Evolutionary conservation across 2,888 invertebrate genomes (phyloP), one percentile per base, ranked within the genome.

Genomic region (Drosophila rubida): DNA sequence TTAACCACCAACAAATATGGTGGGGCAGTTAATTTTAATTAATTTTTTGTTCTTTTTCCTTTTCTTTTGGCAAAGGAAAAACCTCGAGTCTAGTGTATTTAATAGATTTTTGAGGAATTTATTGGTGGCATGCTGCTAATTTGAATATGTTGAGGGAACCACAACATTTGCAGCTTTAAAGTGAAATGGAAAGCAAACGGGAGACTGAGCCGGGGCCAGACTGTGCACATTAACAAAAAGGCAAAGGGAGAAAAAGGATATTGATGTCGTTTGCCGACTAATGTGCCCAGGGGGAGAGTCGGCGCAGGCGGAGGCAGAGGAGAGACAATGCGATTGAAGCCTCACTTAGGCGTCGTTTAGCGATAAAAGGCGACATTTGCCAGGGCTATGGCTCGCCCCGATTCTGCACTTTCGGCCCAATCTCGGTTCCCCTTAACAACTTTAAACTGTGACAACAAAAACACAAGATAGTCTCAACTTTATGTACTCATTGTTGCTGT

Each of bases 11-110:
- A 60, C 69, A 75, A 81, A 83, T 78, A 87, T 78, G 69, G 65
- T 75, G 65, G 35, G 67, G 71, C 75, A 88, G 82, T 86, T 86
- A 86, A 88, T 87, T 88, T 87, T 87, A 87, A 87, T 87, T 87
- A 88, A 88, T 80, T 80, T 86, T 61, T 75, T 32, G 11, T n/a
- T 4, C 67, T 53, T 62, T 57, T 51, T 35, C 39, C 39, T 23
- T 25, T 2, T 22, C 8, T 16, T 22, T 14, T 35, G 0, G 16
- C n/a, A 46, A 45, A 45, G 39, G 32, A 14, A 30, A 16, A 14
- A 22, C 1, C 19, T n/a, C 4, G 1, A 16, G 16, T 22, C 50
- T 7, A 4, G 61, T 14, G 62, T 55, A 54, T 39, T 53, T 50
- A 61, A 82, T 69, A 71, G 72, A 85, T 77, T 70, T 73, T 57